Evolutionary conservation across 1,140 invertebrate genomes (phyloP).

Genomic region (Rhizoglyphus robini): DNA sequence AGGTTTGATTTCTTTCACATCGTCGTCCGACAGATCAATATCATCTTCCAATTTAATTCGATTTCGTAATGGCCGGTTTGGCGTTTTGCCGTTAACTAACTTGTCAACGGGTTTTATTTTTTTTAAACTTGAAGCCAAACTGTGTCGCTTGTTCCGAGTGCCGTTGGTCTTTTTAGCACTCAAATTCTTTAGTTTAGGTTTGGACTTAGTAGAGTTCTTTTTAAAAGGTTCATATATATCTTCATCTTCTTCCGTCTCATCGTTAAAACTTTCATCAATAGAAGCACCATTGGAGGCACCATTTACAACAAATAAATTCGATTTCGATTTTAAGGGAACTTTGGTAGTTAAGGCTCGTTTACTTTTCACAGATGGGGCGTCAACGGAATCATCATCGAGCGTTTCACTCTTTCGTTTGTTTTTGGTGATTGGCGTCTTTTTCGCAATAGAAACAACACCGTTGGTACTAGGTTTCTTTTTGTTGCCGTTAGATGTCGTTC

Average conservation of each 20-base stretch:
- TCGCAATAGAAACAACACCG: neutral
- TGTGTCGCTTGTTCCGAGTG: neutral
- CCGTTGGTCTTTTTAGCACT: neutral
- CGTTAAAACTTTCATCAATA: no score
- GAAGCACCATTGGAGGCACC: neutral
- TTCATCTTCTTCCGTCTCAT: neutral
- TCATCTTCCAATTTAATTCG: neutral
- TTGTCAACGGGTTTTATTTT: neutral
- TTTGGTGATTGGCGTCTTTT: neutral
- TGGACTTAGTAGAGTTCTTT: no score
- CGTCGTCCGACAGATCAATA: neutral
- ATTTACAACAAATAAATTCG: neutral
- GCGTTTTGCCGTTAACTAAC: neutral
- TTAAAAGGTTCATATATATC: neutral
- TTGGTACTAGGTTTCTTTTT: neutral
- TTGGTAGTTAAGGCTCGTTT: neutral
- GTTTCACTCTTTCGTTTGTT: neutral
- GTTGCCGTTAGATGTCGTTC: neutral
- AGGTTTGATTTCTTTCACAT: neutral
- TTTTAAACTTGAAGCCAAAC: no score
- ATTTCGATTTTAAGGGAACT: neutral
- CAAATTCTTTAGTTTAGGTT: no score
- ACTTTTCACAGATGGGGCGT: neutral
- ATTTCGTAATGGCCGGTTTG: neutral
- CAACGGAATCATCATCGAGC: neutral